phyloP scores from a whole-genome alignment of 2,113 vertebrate species.

The Dromas ardeola region DNA sequence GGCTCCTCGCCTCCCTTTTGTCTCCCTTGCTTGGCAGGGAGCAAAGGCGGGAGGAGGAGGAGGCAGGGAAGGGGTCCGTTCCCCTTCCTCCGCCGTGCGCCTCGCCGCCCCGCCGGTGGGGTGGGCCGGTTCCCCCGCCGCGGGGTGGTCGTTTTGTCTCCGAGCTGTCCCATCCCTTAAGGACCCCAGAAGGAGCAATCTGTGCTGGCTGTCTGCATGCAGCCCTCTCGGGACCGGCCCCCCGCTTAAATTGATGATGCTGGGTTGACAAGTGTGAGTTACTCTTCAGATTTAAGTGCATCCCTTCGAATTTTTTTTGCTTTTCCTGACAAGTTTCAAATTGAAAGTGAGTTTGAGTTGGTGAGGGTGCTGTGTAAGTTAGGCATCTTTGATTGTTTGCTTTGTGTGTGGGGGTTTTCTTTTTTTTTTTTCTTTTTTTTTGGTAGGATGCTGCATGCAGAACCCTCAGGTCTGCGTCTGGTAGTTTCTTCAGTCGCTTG shows the following conservation, averaged over 20 bases:
- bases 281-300: neutral
- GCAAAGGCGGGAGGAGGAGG: neutral
- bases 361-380: neutral
- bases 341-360: too few relatives aligned
- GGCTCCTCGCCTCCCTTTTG: neutral
- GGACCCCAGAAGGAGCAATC: accelerated
- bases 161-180: too few relatives aligned
- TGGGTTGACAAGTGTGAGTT: neutral
- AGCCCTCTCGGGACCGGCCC: neutral
- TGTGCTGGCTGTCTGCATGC: neutral
- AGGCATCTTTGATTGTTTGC: neutral
- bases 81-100: neutral
- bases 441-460: neutral
- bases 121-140: neutral
- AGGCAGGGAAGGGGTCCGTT: neutral
- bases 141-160: neutral
- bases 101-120: neutral
- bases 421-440: neutral
- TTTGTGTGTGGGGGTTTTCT: too few relatives aligned
- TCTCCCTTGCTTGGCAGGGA: neutral
- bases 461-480: neutral
- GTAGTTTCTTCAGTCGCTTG: neutral
- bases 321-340: neutral
- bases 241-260: accelerated
- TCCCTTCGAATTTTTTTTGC: neutral